These are phyloP conservation scores for Dione vanillae DNA, from an alignment of 2,888 invertebrate species.

Conservation along the genomic window DNA sequence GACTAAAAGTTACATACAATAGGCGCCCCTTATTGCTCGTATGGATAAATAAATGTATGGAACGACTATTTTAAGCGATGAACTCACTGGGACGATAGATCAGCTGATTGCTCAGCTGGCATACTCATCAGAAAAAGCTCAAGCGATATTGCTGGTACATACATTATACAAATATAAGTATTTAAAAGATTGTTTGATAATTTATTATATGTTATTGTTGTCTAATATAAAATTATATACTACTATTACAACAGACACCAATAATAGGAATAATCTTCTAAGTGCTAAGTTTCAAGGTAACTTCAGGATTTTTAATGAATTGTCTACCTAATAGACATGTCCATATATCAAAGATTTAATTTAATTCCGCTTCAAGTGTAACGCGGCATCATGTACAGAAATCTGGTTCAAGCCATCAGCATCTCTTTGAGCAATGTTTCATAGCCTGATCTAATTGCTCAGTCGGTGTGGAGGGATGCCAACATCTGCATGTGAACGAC, in stretches of 20 bases:
- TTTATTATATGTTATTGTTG: no score
- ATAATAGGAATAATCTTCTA: no score
- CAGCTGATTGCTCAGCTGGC: slow-evolving; percentile 74
- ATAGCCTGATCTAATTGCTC: slow-evolving; percentile 49
- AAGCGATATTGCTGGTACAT: slow-evolving; percentile 51
- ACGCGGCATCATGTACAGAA: slow-evolving; percentile 21
- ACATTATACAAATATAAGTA: slow-evolving; percentile 8
- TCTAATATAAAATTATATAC: no score
- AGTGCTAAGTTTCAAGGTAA: no score
- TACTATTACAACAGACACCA: no score
- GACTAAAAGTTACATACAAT: slow-evolving; percentile 54
- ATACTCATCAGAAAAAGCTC: slow-evolving; percentile 62
- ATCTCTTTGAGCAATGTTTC: slow-evolving; percentile 49
- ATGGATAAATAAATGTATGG: slow-evolving; percentile 43
- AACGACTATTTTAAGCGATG: slow-evolving; percentile 68
- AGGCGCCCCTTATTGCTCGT: slow-evolving; percentile 52
- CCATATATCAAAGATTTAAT: no score
- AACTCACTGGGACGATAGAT: slow-evolving; percentile 60
- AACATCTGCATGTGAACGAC: slow-evolving; percentile 46
- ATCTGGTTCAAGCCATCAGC: slow-evolving; percentile 49
- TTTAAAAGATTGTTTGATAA: no score
- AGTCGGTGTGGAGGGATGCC: slow-evolving; percentile 39
- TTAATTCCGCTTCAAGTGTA: no score
- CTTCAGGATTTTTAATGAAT: no score
- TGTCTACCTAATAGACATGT: no score